Evolutionary conservation across 2,113 vertebrate species (phyloP).

Genomic region (Amblyopsis rosae): DNA sequence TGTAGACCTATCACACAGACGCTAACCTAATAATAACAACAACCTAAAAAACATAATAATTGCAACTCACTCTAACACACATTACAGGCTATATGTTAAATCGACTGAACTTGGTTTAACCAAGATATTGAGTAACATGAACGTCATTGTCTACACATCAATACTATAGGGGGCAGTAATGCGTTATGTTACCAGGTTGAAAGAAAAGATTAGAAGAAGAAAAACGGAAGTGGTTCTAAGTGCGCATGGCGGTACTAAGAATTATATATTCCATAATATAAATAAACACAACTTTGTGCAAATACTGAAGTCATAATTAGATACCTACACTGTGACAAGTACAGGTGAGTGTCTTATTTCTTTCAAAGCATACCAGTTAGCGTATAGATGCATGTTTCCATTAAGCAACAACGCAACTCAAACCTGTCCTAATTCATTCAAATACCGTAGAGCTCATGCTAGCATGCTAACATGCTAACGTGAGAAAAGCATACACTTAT

Average conservation of each 20-base stretch:
- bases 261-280: slow-evolving; percentile 16
- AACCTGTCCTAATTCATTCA: slow-evolving; percentile 49
- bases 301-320: background rate
- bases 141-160: background rate
- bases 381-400: background rate
- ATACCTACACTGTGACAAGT: background rate
- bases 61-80: too few relatives aligned
- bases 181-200: background rate
- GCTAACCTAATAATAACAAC: too few relatives aligned
- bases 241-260: slow-evolving; percentile 62
- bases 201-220: slow-evolving; percentile 22
- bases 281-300: background rate
- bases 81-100: too few relatives aligned
- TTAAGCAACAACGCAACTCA: slow-evolving; percentile 37
- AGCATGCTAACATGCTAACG: slow-evolving; percentile 31
- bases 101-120: background rate
- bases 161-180: background rate
- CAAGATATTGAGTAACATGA: background rate
- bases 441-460: slow-evolving; percentile 52
- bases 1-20: too few relatives aligned
- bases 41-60: too few relatives aligned
- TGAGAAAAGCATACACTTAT: background rate
- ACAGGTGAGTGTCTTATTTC: slow-evolving; percentile 26
- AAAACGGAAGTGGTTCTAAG: slow-evolving; percentile 11
- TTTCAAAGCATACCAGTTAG: background rate